Conservation (phyloP, 2,888 invertebrate genomes). For the Pristionchus arcanus region DNA sequence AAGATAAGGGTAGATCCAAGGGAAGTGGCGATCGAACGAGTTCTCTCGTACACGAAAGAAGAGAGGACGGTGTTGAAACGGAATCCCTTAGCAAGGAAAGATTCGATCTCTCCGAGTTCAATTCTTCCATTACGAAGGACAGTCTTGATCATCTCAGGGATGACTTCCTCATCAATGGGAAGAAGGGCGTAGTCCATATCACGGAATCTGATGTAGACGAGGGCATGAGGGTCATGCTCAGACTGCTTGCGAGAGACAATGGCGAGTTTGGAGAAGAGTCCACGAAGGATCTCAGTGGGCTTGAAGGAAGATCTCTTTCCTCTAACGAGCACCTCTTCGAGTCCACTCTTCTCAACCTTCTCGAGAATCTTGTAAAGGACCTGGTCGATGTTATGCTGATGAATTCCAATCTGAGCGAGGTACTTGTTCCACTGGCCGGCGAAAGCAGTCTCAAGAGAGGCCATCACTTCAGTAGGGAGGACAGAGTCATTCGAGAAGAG, state of each 20-base stretch:
- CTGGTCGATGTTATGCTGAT: slow-evolving; percentile 67
- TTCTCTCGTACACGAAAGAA: slow-evolving; percentile 62
- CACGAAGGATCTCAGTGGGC: slow-evolving; percentile 59
- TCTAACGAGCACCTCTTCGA: slow-evolving; percentile 67
- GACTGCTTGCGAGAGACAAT: slow-evolving; percentile 62
- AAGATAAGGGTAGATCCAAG: slow-evolving; percentile 69
- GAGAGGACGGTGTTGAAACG: slow-evolving; percentile 55
- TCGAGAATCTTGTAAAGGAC: slow-evolving; percentile 61
- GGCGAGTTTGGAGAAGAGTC: slow-evolving; percentile 67
- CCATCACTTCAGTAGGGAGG: slow-evolving; percentile 61
- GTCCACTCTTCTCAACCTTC: slow-evolving; percentile 62
- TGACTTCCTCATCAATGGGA: slow-evolving; percentile 64
- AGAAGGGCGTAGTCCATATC: slow-evolving; percentile 70
- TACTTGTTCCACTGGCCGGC: slow-evolving; percentile 69
- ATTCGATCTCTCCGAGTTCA: slow-evolving; percentile 56
- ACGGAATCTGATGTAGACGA: slow-evolving; percentile 68
- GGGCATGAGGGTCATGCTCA: slow-evolving; percentile 60
- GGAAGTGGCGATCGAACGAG: slow-evolving; percentile 66
- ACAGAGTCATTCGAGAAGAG: slow-evolving; percentile 70
- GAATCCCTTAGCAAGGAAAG: slow-evolving; percentile 54
- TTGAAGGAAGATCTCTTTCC: slow-evolving; percentile 61
- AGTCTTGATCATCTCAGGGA: slow-evolving; percentile 48
- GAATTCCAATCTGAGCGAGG: slow-evolving; percentile 63
- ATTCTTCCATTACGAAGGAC: slow-evolving; percentile 49
- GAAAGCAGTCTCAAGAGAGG: slow-evolving; percentile 63